phyloP scores from a whole-genome alignment of 2,113 vertebrate genomes.

The Prolemur simus region DNA sequence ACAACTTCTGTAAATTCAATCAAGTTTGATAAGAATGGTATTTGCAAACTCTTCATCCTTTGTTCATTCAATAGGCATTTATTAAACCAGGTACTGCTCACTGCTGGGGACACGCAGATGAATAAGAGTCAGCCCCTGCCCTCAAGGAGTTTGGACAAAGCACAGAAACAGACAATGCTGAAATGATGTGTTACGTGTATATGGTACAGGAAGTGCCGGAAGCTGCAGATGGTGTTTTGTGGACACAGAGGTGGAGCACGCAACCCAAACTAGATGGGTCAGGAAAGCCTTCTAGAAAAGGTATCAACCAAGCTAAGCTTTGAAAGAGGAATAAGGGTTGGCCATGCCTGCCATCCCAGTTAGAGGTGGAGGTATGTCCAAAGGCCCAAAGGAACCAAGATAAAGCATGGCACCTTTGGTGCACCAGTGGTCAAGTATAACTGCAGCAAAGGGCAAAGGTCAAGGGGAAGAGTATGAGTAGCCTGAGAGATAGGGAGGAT shows the following conservation, averaged over 20 bases:
- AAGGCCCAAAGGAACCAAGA: neutral
- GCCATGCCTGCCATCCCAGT: neutral
- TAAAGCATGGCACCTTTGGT: too few species aligned
- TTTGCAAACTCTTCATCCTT: neutral
- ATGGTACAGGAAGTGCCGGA: neutral
- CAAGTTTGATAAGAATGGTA: neutral
- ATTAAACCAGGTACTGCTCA: neutral
- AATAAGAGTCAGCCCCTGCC: neutral
- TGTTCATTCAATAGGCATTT: neutral
- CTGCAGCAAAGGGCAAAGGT: neutral
- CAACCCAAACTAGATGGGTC: neutral
- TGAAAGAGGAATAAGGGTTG: neutral
- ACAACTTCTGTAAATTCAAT: neutral
- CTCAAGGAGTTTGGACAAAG: neutral
- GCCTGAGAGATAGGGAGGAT: neutral
- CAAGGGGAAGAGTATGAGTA: neutral
- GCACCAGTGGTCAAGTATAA: neutral
- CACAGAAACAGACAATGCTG: neutral
- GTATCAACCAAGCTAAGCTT: neutral
- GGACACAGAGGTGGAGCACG: neutral
- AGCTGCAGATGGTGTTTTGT: neutral
- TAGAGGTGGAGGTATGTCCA: neutral
- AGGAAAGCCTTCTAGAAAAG: neutral
- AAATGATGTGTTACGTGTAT: fast-evolving
- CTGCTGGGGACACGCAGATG: neutral